These are phyloP conservation scores for Linnaemya tessellans DNA, from an alignment of 2,888 invertebrate species.

Conservation along the genomic window DNA sequence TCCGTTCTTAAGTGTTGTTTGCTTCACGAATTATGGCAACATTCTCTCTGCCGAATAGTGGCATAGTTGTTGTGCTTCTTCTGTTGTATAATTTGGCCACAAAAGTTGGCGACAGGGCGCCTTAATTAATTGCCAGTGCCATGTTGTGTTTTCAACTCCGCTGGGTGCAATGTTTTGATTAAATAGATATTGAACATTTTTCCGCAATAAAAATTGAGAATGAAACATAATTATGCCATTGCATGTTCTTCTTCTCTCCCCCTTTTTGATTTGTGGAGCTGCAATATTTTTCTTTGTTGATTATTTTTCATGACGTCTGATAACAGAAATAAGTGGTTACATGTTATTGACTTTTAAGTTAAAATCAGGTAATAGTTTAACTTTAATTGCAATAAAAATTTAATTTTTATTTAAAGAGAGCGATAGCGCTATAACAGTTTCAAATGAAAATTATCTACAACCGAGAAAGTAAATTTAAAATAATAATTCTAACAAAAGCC, in stretches of 20 bases:
- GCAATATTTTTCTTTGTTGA: background rate
- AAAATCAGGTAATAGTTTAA: conserved; percentile 42
- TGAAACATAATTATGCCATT: conserved; percentile 61
- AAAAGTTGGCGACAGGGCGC: conserved; percentile 72
- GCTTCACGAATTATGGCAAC: conserved; percentile 44
- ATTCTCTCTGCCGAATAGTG: conserved; percentile 23
- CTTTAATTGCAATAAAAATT: background rate
- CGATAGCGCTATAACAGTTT: background rate
- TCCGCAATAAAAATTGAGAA: conserved; percentile 49
- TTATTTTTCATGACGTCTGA: conserved; percentile 37
- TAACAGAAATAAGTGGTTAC: conserved; percentile 54
- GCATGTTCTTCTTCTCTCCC: background rate
- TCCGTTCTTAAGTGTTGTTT: conserved; percentile 13
- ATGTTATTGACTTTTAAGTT: conserved; percentile 37
- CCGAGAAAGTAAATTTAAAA: background rate
- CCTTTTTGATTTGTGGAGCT: background rate
- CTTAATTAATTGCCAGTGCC: conserved; percentile 71
- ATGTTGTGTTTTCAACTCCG: conserved; percentile 70
- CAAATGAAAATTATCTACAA: background rate
- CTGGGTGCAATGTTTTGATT: conserved; percentile 71
- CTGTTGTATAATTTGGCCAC: conserved; percentile 65
- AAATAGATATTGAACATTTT: conserved; percentile 67
- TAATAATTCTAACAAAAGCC: background rate
- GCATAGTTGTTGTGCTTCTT: conserved; percentile 7
- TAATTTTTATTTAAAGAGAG: background rate